Base-by-base conservation (phyloP, 1,140 invertebrate species). In the Choristoneura fumiferana region DNA sequence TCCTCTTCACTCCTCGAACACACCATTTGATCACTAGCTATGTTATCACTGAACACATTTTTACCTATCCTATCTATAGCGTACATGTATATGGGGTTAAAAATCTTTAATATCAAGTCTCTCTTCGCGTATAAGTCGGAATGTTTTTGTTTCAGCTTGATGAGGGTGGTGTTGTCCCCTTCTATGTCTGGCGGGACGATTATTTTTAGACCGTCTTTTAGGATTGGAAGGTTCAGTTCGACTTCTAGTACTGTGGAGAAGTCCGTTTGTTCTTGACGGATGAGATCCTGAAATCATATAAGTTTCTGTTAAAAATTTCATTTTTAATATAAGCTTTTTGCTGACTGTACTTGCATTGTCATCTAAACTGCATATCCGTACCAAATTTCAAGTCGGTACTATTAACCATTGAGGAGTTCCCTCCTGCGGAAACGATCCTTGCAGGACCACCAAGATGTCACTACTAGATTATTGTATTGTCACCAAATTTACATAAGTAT, bases 231-330 rank as follows among this genome's bases (percentile, higher is more conserved):
- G 73, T 93, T 92, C 1, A 96, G 81, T 63, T 94, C 93, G 1
- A 96, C 92, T 88, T 97, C 95, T n/a, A 96, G 76, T 8, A 94
- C 91, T 1, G 94, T 94, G 40, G 92, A 92, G 54, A 92, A 90
- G 71, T 94, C 93, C 34, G 88, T 66, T 6, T 89, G 74, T 58
- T 91, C 90, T 22, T 90, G 91, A 45, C 94, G 89, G 43, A 91
- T 83, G 17, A 96, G 78, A 73, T 96, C 94, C 79, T 93, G 92
- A 38, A n/a, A n/a, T n/a, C n/a, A n/a, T n/a, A n/a, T n/a, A n/a
- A n/a, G n/a, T n/a, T n/a, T n/a, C n/a, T n/a, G n/a, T n/a, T n/a
- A n/a, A n/a, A n/a, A n/a, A n/a, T n/a, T n/a, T n/a, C n/a, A n/a
- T n/a, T n/a, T n/a, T n/a, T n/a, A n/a, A n/a, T n/a, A n/a, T n/a